Conservation (phyloP, 2,797 vertebrate genomes). For the Agapornis canus region DNA sequence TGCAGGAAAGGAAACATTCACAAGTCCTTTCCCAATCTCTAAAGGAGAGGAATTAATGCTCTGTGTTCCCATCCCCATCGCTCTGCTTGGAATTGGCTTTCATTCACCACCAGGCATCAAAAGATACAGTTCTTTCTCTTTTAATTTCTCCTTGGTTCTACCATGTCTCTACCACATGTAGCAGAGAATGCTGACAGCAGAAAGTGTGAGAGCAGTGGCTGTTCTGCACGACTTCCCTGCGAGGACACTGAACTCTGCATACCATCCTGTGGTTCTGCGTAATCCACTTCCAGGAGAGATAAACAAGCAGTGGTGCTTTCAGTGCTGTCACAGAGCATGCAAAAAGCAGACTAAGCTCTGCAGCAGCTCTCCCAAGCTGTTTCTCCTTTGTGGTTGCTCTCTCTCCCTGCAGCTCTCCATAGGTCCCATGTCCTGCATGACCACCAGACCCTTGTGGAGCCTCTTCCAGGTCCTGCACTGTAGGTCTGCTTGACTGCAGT, state of each 20-base stretch:
- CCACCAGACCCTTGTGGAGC: accelerated
- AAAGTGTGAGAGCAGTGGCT: not conserved
- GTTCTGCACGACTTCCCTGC: not conserved
- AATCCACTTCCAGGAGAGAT: not conserved
- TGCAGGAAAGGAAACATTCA: slow-evolving; percentile 60
- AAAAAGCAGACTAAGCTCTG: not conserved
- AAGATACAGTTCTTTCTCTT: not conserved
- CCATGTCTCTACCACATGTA: not conserved
- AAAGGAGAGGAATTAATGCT: slow-evolving; percentile 22
- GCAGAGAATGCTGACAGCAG: not conserved
- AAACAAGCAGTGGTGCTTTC: not conserved
- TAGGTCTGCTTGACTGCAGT: not conserved
- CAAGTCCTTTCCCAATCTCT: slow-evolving; percentile 54
- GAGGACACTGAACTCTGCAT: not conserved
- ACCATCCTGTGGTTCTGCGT: not conserved
- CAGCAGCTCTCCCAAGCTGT: not conserved
- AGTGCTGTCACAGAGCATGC: not conserved
- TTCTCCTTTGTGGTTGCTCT: not conserved
- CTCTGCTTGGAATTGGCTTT: slow-evolving; percentile 17
- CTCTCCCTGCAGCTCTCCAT: not conserved
- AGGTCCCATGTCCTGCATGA: not conserved
- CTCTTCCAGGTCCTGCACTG: not conserved
- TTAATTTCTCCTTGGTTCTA: not conserved
- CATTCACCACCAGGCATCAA: not conserved
- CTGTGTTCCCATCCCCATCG: not conserved